A percentile compares a stretch with the other conserved stretches of the same genome.
Evolutionary conservation across 2,888 invertebrate species (phyloP).

Genomic region (Tridacna crocea): DNA sequence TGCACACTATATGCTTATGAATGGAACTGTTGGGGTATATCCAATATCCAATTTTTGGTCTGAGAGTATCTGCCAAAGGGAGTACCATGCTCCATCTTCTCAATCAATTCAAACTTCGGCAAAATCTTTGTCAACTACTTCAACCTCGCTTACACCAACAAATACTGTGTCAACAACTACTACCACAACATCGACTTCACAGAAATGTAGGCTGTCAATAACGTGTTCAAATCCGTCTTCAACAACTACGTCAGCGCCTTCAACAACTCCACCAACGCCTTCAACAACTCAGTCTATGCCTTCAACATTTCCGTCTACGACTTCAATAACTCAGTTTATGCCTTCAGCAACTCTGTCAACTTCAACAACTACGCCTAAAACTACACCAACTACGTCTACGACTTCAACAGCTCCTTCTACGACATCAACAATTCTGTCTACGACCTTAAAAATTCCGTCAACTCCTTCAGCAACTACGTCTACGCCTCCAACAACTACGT

Average conservation of each 20-base stretch:
- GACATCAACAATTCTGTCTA: background rate
- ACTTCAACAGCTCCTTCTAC: background rate
- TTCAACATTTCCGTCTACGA: background rate
- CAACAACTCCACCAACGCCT: background rate
- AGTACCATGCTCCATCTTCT: background rate
- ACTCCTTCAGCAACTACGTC: background rate
- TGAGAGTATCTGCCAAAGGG: slow-evolving; percentile 8
- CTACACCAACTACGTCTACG: background rate
- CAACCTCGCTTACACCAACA: background rate
- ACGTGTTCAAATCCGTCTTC: background rate
- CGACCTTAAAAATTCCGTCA: background rate
- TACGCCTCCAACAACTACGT: background rate
- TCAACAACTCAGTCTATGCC: background rate
- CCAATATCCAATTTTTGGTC: no score
- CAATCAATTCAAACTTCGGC: background rate
- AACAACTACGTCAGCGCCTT: background rate
- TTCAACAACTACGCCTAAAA: background rate
- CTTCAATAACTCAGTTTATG: background rate
- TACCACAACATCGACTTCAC: background rate
- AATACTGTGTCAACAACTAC: background rate
- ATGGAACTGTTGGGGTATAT: no score
- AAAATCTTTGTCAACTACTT: background rate
- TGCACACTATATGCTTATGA: no score
- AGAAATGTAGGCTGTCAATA: background rate
- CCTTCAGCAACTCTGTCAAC: background rate